These are phyloP conservation scores for Zaprionus ornatus DNA, from an alignment of 1,140 invertebrate species.

Conservation along the genomic window DNA sequence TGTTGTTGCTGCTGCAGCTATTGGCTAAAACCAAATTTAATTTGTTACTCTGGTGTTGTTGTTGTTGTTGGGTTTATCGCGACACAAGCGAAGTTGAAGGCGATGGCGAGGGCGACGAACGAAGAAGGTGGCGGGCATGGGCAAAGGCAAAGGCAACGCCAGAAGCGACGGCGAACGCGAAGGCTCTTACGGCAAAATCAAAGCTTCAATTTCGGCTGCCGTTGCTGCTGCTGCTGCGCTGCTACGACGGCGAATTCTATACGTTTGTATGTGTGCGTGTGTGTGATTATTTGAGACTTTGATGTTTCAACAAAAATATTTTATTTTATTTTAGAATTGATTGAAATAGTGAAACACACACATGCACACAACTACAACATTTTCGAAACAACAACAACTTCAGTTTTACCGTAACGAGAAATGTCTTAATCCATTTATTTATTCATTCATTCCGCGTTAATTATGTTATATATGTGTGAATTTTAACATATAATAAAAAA, in stretches of 20 bases:
- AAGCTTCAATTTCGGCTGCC: slow-evolving; percentile 34
- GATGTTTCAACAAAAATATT: slow-evolving; percentile 61
- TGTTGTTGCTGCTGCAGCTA: slow-evolving; percentile 54
- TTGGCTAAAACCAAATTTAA: slow-evolving; percentile 79
- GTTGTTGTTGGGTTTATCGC: slow-evolving; percentile 17
- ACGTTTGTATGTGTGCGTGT: slow-evolving; percentile 14
- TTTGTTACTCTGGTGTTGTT: slow-evolving; percentile 65
- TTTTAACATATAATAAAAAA: neutral
- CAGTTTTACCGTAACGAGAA: neutral
- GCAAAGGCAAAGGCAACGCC: neutral
- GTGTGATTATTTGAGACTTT: slow-evolving; percentile 42
- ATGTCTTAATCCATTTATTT: slow-evolving; percentile 6
- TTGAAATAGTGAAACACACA: slow-evolving; percentile 45
- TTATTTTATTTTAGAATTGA: slow-evolving; percentile 60
- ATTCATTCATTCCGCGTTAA: neutral
- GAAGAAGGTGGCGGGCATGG: neutral
- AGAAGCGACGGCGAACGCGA: slow-evolving; percentile 12
- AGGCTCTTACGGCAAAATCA: slow-evolving; percentile 41
- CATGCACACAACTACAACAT: neutral
- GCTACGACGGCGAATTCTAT: slow-evolving; percentile 19
- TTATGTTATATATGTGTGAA: slow-evolving; percentile 6
- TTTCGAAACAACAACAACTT: neutral
- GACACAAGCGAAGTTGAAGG: slow-evolving; percentile 3
- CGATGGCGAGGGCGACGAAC: neutral
- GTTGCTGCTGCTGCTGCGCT: slow-evolving; percentile 10